Evolutionary conservation across 2,888 invertebrate species (phyloP).

Genomic region (Hecatera dysodea): DNA sequence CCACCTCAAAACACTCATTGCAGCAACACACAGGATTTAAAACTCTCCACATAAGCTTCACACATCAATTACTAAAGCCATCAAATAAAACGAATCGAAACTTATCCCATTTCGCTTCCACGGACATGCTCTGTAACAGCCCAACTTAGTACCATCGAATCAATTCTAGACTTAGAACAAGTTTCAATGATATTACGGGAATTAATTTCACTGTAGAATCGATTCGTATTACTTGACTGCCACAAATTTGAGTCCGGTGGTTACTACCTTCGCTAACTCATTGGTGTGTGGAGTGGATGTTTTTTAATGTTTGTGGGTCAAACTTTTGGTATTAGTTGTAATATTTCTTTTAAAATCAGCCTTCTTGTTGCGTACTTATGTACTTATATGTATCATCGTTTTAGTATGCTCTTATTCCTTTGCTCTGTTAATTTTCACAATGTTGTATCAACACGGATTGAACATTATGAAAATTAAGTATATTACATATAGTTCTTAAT

Average conservation of each 20-base stretch:
- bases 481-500: too few species aligned
- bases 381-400: background rate
- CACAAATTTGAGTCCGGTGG: slow-evolving; percentile 70
- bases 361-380: background rate
- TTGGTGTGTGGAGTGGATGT: background rate
- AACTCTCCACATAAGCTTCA: slow-evolving; percentile 1
- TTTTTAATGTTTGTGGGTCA: slow-evolving; percentile 3
- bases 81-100: slow-evolving; percentile 54
- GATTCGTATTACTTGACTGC: slow-evolving; percentile 73
- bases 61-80: slow-evolving; percentile 44
- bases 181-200: slow-evolving; percentile 72
- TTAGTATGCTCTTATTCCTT: background rate
- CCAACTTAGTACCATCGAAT: slow-evolving; percentile 60
- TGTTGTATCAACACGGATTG: too few species aligned
- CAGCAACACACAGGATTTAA: slow-evolving; percentile 25
- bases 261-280: slow-evolving; percentile 56
- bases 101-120: slow-evolving; percentile 56
- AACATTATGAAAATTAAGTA: too few species aligned
- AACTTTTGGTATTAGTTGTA: slow-evolving; percentile 1
- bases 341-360: background rate
- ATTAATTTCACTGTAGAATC: slow-evolving; percentile 74
- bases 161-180: slow-evolving; percentile 70
- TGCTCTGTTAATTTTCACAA: background rate
- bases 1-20: background rate
- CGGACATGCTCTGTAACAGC: slow-evolving; percentile 57